Evolutionary conservation across 2,113 vertebrate species (phyloP), one percentile per base, ranked within the genome.

Genomic region (Nanorana parkeri): DNA sequence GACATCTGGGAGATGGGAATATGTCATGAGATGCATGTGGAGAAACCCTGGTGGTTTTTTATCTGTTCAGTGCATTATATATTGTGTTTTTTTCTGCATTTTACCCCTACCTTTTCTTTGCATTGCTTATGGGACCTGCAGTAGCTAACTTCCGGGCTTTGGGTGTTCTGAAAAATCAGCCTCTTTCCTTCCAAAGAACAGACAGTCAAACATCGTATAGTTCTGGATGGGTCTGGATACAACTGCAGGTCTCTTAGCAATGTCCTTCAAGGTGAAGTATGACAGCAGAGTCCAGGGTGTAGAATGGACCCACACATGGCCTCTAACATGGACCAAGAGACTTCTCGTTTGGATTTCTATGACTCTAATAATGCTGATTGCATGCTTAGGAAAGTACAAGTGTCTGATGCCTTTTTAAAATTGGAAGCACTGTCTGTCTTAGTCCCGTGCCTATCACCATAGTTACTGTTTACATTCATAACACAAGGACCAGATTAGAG

Each of bases 371-470:
- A 67, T 75, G 80, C 69, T 67, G 80, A 75, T 24, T 82, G 80
- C 80, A 82, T 82, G 80, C 80, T 82, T 82, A 75, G 80, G 80
- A 81, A 65, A 66, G 54, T 65, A 64, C 54, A 65, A 67, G 71
- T 36, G 79, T 81, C 74, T 81, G 69, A 81, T 81, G 79, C 79
- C 68, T 81, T 75, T 82, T 82, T 47, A 23, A 75, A 82, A 58
- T 32, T 75, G 63, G 41, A 75, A 82, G 51, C 71, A 82, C 69
- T 82, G 69, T 82, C 51, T 82, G 80, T 82, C 80, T 82, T 75
- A 66, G 80, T 82, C 51, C 63, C 58, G 63, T 82, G 69, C 41
- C 69, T 56, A 81, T 56, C 68, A 74, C 80, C 71, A 63, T 75
- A 67, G 26, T 68, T 55, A 74, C 10, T 75, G 80, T 82, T 82